A percentile compares a stretch with the other conserved stretches of the same genome.
phyloP scores from a whole-genome alignment of 2,888 invertebrate species.

The Himalopsyche tibetana region DNA sequence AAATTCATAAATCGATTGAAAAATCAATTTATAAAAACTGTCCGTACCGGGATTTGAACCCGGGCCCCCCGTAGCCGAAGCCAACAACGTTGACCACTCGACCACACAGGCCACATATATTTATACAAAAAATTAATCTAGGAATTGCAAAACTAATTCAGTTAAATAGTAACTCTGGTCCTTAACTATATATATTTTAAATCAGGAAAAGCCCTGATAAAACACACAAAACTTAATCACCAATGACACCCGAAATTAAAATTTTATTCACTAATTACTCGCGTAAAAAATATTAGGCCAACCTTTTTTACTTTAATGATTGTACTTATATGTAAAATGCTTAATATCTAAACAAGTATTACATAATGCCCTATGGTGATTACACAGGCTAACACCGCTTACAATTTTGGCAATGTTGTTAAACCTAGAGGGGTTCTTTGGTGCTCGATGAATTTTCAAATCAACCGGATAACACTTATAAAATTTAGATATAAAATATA shows the following conservation, averaged over 20 bases:
- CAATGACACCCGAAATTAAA: not conserved
- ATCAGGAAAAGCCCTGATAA: not conserved
- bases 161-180: conserved; percentile 40
- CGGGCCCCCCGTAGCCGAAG: too few species aligned
- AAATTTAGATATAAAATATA: conserved; percentile 16
- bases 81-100: too few species aligned
- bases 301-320: not conserved
- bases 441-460: conserved; percentile 21
- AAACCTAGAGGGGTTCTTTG: conserved; percentile 7
- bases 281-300: conserved; percentile 10
- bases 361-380: conserved; percentile 21
- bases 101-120: too few species aligned
- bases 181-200: not conserved
- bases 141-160: not conserved
- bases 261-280: not conserved
- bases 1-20: too few species aligned
- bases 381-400: not conserved
- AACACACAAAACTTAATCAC: conserved; percentile 22
- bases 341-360: not conserved
- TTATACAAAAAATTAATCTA: too few species aligned
- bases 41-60: too few species aligned
- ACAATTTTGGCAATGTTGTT: conserved; percentile 37
- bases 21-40: too few species aligned
- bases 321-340: not conserved
- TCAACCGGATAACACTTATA: conserved; percentile 23